A percentile compares a stretch with the other conserved stretches of the same genome.
Conservation (phyloP, 2,888 invertebrate genomes). For the Macrosoma leucophasiata region DNA sequence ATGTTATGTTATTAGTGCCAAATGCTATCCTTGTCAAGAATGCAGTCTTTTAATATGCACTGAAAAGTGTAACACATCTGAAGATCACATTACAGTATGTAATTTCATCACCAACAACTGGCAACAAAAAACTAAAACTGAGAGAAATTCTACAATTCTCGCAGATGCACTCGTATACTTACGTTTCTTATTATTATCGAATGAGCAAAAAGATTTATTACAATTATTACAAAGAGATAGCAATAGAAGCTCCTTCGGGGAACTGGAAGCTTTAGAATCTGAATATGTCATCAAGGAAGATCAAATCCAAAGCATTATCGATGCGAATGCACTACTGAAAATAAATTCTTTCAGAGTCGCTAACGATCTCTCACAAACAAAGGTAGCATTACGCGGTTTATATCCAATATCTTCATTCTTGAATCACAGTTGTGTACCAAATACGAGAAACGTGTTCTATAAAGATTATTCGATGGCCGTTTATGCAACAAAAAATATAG, state of each 20-base stretch:
- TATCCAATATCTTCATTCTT: conserved; percentile 79
- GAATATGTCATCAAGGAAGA: conserved; percentile 56
- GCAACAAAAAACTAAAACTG: conserved; percentile 39
- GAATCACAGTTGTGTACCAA: conserved; percentile 82
- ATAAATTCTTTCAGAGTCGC: conserved; percentile 80
- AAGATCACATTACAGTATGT: conserved; percentile 78
- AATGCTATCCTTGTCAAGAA: conserved; percentile 66
- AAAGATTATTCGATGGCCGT: conserved; percentile 71
- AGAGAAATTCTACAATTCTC: conserved; percentile 30
- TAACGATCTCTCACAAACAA: conserved; percentile 36
- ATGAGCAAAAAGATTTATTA: conserved; percentile 60
- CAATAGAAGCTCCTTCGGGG: conserved; percentile 46
- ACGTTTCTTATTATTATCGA: conserved; percentile 41
- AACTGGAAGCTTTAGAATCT: conserved; percentile 66
- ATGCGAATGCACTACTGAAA: conserved; percentile 73
- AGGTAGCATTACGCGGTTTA: conserved; percentile 72
- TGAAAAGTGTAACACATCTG: conserved; percentile 70
- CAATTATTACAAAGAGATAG: conserved; percentile 55
- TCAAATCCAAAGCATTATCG: conserved; percentile 70
- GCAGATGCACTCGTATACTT: conserved; percentile 43
- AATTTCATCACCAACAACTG: conserved; percentile 72
- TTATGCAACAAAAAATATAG: conserved; percentile 75
- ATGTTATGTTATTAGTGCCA: conserved; percentile 72
- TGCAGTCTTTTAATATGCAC: conserved; percentile 82
- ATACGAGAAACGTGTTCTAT: conserved; percentile 78